Conservation (phyloP, 2,888 invertebrate species). For the Myathropa florea region DNA sequence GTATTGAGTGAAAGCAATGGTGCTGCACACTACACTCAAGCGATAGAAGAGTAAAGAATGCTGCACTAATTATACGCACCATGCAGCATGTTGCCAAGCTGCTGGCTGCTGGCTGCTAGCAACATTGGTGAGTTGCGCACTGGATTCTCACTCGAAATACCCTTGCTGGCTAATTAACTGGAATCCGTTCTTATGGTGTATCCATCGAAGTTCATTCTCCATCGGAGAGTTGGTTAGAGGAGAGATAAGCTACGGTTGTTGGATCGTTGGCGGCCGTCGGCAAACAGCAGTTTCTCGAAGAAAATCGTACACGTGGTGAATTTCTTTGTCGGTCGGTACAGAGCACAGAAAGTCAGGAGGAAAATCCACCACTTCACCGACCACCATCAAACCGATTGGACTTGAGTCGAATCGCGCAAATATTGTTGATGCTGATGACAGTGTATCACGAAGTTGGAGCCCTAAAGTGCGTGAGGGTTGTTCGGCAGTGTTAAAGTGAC, state of each 20-base stretch:
- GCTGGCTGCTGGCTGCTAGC: neutral
- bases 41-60: neutral
- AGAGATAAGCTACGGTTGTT: constrained; percentile 34
- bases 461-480: constrained; percentile 69
- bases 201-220: constrained; percentile 54
- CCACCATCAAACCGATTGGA: constrained; percentile 29
- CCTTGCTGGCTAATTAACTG: constrained; percentile 17
- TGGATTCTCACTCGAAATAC: constrained; percentile 36
- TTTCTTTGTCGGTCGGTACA: constrained; percentile 28
- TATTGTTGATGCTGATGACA: constrained; percentile 43
- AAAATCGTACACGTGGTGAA: constrained; percentile 54
- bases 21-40: neutral
- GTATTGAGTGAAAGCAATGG: neutral
- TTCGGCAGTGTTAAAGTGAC: constrained; percentile 65
- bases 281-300: constrained; percentile 13
- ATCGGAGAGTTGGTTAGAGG: constrained; percentile 49
- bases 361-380: constrained; percentile 7
- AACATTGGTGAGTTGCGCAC: constrained; percentile 50
- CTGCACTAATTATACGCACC: constrained; percentile 4
- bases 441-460: constrained; percentile 63
- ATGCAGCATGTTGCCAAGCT: constrained; percentile 56
- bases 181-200: constrained; percentile 20
- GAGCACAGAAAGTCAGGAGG: neutral
- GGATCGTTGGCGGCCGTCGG: neutral
- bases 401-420: constrained; percentile 48